Percentiles rank a stretch among this genome's conserved stretches.
phyloP scores from a whole-genome alignment of 2,888 invertebrate genomes.

The Chalcis sispes region DNA sequence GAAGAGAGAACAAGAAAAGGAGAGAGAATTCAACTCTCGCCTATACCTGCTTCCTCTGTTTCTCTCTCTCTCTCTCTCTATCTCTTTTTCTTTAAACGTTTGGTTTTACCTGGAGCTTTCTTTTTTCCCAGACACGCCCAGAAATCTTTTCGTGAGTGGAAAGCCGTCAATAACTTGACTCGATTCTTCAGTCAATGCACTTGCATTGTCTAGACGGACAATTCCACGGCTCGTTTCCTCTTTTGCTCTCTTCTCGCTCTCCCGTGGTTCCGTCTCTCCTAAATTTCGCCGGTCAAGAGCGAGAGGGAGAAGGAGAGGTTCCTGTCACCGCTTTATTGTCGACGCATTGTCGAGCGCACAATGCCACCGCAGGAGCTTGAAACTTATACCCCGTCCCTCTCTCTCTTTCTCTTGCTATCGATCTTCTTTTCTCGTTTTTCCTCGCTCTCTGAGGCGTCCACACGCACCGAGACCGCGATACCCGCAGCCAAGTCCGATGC shows the following conservation, averaged over 20 bases:
- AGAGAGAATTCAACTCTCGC: neutral
- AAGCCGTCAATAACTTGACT: constrained; percentile 46
- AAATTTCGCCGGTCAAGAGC: constrained; percentile 1
- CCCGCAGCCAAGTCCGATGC: too few relatives aligned
- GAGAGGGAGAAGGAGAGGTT: constrained; percentile 15
- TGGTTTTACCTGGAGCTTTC: constrained; percentile 39
- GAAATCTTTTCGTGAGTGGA: constrained; percentile 15
- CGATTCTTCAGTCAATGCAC: constrained; percentile 12
- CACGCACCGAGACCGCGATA: too few relatives aligned
- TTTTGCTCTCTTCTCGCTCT: neutral
- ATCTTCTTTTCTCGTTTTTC: neutral
- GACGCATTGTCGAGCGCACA: constrained; percentile 66
- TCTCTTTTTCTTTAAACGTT: too few relatives aligned
- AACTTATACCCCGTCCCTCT: constrained; percentile 65
- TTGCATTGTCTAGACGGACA: neutral
- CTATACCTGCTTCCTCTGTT: constrained; percentile 1
- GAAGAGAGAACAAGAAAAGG: too few relatives aligned
- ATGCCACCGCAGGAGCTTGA: constrained; percentile 68
- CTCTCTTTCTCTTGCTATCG: neutral
- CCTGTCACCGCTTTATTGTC: constrained; percentile 70
- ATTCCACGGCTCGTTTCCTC: constrained; percentile 9
- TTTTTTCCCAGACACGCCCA: constrained; percentile 32
- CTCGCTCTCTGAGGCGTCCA: too few relatives aligned
- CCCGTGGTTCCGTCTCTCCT: neutral
- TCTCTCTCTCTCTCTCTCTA: too few relatives aligned